Evolutionary conservation across 1,140 invertebrate species (phyloP), one percentile per base, ranked within the genome.

Genomic region (Pseudomyrmex concolor): DNA sequence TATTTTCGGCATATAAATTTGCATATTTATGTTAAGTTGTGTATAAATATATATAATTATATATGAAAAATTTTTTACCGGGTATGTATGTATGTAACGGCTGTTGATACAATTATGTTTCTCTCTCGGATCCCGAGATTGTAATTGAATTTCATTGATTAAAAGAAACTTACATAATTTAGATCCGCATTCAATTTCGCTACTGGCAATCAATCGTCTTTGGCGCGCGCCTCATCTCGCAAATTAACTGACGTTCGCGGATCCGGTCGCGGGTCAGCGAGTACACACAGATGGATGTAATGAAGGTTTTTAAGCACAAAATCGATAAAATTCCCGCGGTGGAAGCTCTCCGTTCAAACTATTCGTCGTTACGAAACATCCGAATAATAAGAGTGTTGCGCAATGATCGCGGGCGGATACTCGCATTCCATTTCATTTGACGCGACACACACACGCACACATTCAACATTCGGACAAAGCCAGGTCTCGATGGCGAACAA

Each of bases 241-340:
- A 12, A 71, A 25, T 80, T 59, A 10, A 80, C 45, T n/a, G 43
- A 45, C 64, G 34, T 45, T 77, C 63, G 63, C 63, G 63, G 9
- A 78, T 45, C 13, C 62, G 17, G 34, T 2, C 45, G 17, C 76
- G 76, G 19, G 45, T 70, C 76, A 34, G 55, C 2, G 45, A 71
- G 54, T 43, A 12, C 19, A 48, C 2, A 22, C 51, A 60, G 34
- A 19, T 48, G 45, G 15, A 70, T n/a, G 19, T 59, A 59, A 80
- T 50, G 34, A 51, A 25, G 1, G 25, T 1, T 17, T 43, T 51
- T 71, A 59, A 59, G 25, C 54, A 34, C 76, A 60, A 60, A 34
- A 34, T 71, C 66, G 43, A 71, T 71, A 80, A 80, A 80, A 80
- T 80, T 60, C 71, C 76, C 66, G 76, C 54, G 66, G 15, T 60